Conservation (phyloP, 2,113 vertebrate species). For the Sphyrna mokarran region DNA sequence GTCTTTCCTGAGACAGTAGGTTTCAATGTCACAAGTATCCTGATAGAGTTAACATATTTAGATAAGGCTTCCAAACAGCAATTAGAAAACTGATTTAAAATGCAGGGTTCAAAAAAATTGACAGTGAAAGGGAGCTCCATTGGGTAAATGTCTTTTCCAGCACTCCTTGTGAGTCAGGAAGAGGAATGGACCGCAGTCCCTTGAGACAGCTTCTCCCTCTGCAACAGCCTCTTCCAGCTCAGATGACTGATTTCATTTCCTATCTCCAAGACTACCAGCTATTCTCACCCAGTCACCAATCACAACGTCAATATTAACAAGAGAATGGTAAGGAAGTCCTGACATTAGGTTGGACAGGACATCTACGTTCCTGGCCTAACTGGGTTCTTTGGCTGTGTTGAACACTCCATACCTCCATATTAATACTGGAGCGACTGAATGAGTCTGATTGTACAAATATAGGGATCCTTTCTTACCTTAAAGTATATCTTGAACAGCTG, state of each 20-base stretch:
- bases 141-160: no score
- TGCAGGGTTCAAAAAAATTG: background rate
- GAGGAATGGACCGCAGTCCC: no score
- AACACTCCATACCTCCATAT: background rate
- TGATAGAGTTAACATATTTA: no score
- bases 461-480: constrained; percentile 64
- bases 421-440: no score
- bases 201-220: background rate
- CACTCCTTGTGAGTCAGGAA: background rate
- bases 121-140: background rate
- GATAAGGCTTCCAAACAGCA: no score
- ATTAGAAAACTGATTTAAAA: background rate
- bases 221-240: background rate
- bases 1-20: background rate
- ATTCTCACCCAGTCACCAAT: background rate
- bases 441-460: background rate
- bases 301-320: background rate
- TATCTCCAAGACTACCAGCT: background rate
- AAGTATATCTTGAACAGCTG: constrained; percentile 99
- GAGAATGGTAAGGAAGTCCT: background rate
- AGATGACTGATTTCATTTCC: background rate
- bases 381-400: background rate
- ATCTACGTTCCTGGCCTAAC: background rate
- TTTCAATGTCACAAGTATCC: background rate
- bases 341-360: background rate